phyloP scores from a whole-genome alignment of 2,888 invertebrate species.

The Trichogramma dendrolimi region DNA sequence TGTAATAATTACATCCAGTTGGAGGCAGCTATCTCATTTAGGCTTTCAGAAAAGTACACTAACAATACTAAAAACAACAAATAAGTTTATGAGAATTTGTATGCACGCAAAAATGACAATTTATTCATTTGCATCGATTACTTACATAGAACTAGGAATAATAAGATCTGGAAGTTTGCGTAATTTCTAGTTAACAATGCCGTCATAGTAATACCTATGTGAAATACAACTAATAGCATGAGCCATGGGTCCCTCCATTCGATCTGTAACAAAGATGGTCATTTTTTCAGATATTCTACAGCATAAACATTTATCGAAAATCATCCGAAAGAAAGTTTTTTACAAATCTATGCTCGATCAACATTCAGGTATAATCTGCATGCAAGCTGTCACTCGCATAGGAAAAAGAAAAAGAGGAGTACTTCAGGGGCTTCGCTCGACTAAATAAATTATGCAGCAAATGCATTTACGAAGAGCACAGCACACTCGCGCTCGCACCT shows the following conservation, averaged over 20 bases:
- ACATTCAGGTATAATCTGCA: no score
- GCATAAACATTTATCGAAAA: no score
- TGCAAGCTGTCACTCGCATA: no score
- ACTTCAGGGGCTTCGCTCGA: no score
- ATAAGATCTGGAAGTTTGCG: slow-evolving; percentile 79
- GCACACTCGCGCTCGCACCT: no score
- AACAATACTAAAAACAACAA: slow-evolving; percentile 66
- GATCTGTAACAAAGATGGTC: slow-evolving; percentile 58
- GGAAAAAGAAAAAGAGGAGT: no score
- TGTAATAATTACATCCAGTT: slow-evolving; percentile 66
- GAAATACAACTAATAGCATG: slow-evolving; percentile 70
- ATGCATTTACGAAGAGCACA: no score
- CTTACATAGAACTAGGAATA: slow-evolving; percentile 78
- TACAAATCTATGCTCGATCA: no score
- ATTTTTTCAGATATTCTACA: no score
- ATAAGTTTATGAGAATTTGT: slow-evolving; percentile 8
- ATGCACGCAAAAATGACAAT: slow-evolving; percentile 1
- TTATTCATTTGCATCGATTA: slow-evolving; percentile 65
- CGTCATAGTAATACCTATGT: slow-evolving; percentile 72
- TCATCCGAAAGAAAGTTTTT: no score
- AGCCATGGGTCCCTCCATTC: slow-evolving; percentile 89
- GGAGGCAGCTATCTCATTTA: slow-evolving; percentile 82
- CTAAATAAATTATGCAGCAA: no score
- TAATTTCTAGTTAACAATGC: slow-evolving; percentile 79
- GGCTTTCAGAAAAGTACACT: slow-evolving; percentile 85